Percentiles rank a stretch among this genome's conserved stretches.
Evolutionary conservation across 2,888 invertebrate species (phyloP).

Genomic region (Patella caerulea): DNA sequence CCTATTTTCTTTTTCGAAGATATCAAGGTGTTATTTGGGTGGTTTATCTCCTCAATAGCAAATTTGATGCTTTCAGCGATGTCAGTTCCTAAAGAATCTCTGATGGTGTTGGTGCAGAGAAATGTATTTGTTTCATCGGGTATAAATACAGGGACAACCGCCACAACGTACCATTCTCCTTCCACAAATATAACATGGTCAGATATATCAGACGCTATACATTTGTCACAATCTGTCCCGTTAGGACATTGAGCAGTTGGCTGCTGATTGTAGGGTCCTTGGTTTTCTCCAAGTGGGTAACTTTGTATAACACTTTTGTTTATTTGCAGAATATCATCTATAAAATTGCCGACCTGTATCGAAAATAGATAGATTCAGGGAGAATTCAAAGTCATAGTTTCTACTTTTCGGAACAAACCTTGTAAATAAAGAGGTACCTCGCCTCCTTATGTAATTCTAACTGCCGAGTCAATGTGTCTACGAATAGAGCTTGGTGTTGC

Average conservation of each 20-base stretch:
- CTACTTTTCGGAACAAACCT: no score
- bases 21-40: background rate
- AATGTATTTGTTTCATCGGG: background rate
- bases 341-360: background rate
- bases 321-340: background rate
- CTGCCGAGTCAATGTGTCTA: no score
- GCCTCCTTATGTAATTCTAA: no score
- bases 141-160: background rate
- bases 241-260: background rate
- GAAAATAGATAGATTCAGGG: background rate
- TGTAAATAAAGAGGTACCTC: no score
- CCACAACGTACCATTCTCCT: background rate
- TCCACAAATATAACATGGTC: background rate
- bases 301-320: background rate
- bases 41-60: background rate
- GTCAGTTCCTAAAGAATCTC: background rate
- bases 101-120: background rate
- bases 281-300: background rate
- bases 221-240: background rate
- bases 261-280: background rate
- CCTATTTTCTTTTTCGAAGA: background rate
- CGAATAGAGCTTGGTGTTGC: no score
- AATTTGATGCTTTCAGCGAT: background rate
- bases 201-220: background rate
- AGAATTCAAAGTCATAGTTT: no score